These are phyloP conservation scores for Drosophila lini DNA, from an alignment of 1,140 invertebrate species.

Conservation along the genomic window DNA sequence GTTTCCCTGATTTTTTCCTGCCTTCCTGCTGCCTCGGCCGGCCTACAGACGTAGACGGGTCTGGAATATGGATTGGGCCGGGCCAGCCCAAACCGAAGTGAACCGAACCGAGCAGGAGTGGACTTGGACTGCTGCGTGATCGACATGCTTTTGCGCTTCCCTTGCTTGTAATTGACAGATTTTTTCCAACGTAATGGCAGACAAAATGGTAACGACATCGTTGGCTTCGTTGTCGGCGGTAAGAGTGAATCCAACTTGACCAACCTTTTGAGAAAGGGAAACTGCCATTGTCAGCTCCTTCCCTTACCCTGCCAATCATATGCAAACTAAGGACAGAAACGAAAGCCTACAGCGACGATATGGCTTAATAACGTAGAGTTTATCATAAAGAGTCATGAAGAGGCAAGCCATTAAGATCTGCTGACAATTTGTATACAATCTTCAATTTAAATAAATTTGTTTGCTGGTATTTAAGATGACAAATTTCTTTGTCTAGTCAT, in stretches of 20 bases:
- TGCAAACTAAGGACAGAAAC: conserved; percentile 29
- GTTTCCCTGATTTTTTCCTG: conserved; percentile 28
- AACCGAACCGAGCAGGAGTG: conserved; percentile 15
- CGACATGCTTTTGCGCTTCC: conserved; percentile 77
- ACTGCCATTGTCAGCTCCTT: conserved; percentile 9
- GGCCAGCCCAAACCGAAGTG: conserved; percentile 12
- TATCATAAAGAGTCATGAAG: background rate
- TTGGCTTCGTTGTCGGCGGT: conserved; percentile 36
- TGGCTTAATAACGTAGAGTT: conserved; percentile 3
- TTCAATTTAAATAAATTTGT: background rate
- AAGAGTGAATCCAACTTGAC: conserved; percentile 29
- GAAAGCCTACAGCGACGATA: conserved; percentile 2
- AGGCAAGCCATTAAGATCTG: background rate
- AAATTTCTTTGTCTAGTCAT: background rate
- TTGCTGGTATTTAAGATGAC: background rate
- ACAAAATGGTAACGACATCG: conserved; percentile 68
- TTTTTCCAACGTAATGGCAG: conserved; percentile 69
- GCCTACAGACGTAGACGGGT: conserved; percentile 15
- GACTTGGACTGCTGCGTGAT: conserved; percentile 44
- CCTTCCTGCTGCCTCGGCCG: conserved; percentile 9
- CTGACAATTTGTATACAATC: background rate
- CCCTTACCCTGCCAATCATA: conserved; percentile 35
- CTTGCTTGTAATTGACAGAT: conserved; percentile 76
- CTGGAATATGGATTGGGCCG: conserved; percentile 9
- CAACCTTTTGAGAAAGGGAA: conserved; percentile 19